Base-by-base conservation (phyloP, 1,140 invertebrate genomes). In the Brachionus angularis region DNA sequence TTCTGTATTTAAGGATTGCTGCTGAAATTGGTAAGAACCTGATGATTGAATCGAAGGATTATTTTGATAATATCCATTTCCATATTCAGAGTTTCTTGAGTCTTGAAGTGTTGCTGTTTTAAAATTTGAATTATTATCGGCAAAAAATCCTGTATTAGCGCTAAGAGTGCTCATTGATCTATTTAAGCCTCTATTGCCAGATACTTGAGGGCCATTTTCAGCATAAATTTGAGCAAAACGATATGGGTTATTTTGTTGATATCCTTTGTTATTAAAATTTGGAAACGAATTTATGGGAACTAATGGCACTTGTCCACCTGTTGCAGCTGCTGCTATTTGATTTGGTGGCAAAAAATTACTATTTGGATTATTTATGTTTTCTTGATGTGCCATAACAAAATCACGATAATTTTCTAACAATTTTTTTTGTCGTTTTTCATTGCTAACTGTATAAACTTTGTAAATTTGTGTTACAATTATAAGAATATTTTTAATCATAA, bases 401-500 rank as follows among this genome's bases (percentile, higher is more conserved):
- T 49, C 47, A 3, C 62, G 21, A 31, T 67, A 67, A 4, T 46
- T 67, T 31, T 67, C 62, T n/a, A 67, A 21, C n/a, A 67, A 27
- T 47, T 34, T 67, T 46, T 33, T 31, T 36, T 67, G 39, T 4
- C 23, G 16, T 36, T 42, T 67, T 67, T 67, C 62, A 50, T 47
- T 67, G 23, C 10, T 47, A 23, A 49, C 62, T 34, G 62, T 33
- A 33, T 47, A 67, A 3, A 67, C 62, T 47, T 67, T 67, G 21
- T 67, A 67, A 21, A 49, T 16, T 36, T 67, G 62, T 21, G 62
- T 50, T n/a, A 50, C 16, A 16, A 67, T 67, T n/a, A 67, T 67
- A 8, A 67, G 36, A 18, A 50, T n/a, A 29, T 67, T 67, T 50
- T 67, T 67, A 14, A 25, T 31, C 62, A 67, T 67, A 21, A 67